Evolutionary conservation across 2,113 vertebrate genomes (phyloP).

Genomic region (Prunella himalayana): DNA sequence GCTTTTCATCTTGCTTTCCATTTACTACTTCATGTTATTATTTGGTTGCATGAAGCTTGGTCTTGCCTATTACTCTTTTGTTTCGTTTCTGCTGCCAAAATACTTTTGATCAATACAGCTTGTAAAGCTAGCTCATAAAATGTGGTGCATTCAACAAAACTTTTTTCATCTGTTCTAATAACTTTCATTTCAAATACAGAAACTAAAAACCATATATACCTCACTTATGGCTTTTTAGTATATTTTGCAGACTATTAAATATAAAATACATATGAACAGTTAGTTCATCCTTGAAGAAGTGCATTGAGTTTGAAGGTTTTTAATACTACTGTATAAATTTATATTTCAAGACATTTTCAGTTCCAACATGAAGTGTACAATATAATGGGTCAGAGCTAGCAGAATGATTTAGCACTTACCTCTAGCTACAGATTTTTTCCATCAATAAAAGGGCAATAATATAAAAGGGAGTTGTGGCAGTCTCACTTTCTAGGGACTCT

Average conservation of each 20-base stretch:
- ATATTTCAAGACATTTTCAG: conserved; percentile 49
- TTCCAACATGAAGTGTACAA: conserved; percentile 31
- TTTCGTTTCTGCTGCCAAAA: conserved; percentile 4
- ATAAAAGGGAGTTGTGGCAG: neutral
- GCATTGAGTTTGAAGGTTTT: conserved; percentile 52
- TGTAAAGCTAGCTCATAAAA: conserved; percentile 29
- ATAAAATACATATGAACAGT: neutral
- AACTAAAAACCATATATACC: neutral
- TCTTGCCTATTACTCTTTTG: conserved; percentile 1
- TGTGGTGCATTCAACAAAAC: neutral
- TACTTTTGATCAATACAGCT: conserved; percentile 32
- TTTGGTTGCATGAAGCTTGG: neutral
- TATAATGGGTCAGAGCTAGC: conserved; percentile 54
- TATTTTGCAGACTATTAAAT: conserved; percentile 19
- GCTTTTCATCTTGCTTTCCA: conserved; percentile 24
- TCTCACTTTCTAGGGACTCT: neutral
- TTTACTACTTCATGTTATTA: conserved; percentile 17
- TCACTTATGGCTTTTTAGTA: neutral
- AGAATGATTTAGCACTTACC: conserved; percentile 52
- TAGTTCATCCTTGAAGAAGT: conserved; percentile 63
- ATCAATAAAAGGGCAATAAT: conserved; percentile 16
- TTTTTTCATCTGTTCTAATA: conserved; percentile 2
- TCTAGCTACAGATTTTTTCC: neutral
- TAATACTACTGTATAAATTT: conserved; percentile 49
- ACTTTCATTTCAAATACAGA: neutral